Percentiles rank a stretch among this genome's conserved stretches.
Evolutionary conservation across 2,888 invertebrate genomes (phyloP).

Genomic region (Cheilosia variabilis): DNA sequence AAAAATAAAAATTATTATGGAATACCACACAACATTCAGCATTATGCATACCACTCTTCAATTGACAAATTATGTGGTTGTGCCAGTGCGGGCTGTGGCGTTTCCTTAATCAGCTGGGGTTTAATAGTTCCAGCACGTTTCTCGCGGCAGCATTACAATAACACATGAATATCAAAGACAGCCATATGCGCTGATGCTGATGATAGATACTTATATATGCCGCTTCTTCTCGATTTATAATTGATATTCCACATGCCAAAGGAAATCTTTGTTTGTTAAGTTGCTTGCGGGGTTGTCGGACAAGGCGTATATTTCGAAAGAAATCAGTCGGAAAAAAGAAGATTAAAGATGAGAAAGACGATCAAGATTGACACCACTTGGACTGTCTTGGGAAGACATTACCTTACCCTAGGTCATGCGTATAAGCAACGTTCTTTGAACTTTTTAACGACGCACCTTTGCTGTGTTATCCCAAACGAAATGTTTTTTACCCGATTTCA

Average conservation of each 20-base stretch:
- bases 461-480: background rate
- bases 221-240: conserved; percentile 3
- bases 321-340: background rate
- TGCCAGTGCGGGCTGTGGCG: background rate
- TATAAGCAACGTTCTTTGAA: background rate
- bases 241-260: conserved; percentile 20
- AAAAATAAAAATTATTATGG: conserved; percentile 27
- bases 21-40: conserved; percentile 16
- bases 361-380: background rate
- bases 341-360: background rate
- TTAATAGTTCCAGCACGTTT: conserved; percentile 60
- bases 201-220: conserved; percentile 8
- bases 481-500: background rate
- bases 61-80: conserved; percentile 13
- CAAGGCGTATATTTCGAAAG: conserved; percentile 4
- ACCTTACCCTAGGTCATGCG: conserved; percentile 3
- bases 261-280: conserved; percentile 25
- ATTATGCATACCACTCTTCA: background rate
- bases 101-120: conserved; percentile 45
- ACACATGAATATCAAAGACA: conserved; percentile 4
- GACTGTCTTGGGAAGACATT: no score
- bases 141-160: background rate
- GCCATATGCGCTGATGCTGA: background rate
- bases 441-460: background rate
- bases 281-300: background rate